Evolutionary conservation across 2,888 invertebrate genomes (phyloP), one percentile per base, ranked within the genome.

Genomic region (Dicyrtomina minuta): DNA sequence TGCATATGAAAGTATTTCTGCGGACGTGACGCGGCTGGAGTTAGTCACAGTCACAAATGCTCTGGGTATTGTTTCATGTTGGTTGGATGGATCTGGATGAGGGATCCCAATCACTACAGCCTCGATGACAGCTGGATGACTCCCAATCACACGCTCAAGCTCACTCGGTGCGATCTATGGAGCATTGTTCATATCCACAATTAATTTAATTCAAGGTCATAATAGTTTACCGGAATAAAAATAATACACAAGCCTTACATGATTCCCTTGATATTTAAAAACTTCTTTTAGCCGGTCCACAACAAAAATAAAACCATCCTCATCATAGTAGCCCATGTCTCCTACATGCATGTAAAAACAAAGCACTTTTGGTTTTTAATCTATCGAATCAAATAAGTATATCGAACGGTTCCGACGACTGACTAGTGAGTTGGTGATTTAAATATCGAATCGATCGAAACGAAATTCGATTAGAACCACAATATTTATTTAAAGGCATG

Each of bases 101-200:
- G 53, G 8, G 5, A 77, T 69, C 33, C 76, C 76, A 65, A 75
- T 74, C 22, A 76, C 75, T 56, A 69, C 72, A 1, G 72, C 77
- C 66, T 76, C 77, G 15, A 68, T 65, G n/a, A 77, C 74, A 0
- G 68, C 58, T 26, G 72, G 71, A 59, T 76, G 77, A n/a, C 74
- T 67, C 3, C 74, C 43, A 10, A 77, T 56, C 49, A 68, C 44
- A 46, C 72, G 72, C 70, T 77, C 77, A 3, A 77, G 58, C 55
- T 77, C 77, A 2, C 73, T 70, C n/a, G 77, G 77, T 27, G 76
- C 74, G 62, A 77, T 74, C 77, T 77, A 49, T 65, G 68, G 15
- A 13, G 4, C 46, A 15, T 20, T 17, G 17, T 60, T 12, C 15
- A 43, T 60, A 39, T 39, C 10, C 17, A n/a, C 8, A 20, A 20